Conservation (phyloP, 2,113 vertebrate genomes). For the Taurulus bubalis region DNA sequence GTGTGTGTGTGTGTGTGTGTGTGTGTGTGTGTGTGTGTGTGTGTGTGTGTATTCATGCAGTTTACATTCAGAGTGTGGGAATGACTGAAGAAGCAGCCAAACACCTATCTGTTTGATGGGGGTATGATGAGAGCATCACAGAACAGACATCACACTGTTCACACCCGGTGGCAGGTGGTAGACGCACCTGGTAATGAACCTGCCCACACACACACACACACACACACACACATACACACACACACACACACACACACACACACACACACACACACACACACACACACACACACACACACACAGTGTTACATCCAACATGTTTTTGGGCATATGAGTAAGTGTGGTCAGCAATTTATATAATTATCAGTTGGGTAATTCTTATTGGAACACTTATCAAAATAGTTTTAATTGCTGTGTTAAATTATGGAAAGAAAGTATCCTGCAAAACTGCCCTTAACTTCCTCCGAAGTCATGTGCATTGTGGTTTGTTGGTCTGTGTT, state of each 20-base stretch:
- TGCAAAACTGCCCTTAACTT: background rate
- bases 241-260: constrained; percentile 21
- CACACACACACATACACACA: constrained; percentile 18
- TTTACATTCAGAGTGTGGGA: constrained; percentile 61
- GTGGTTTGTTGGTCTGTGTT: constrained; percentile 12
- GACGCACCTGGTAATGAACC: constrained; percentile 54
- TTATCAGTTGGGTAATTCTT: background rate
- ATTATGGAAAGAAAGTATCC: background rate
- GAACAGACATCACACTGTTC: constrained; percentile 76
- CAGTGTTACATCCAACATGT: no score
- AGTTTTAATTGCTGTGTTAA: background rate
- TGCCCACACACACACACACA: constrained; percentile 20
- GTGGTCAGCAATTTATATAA: background rate
- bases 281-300: no score
- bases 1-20: background rate
- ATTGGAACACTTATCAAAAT: background rate
- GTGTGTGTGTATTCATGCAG: constrained; percentile 10
- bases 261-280: background rate
- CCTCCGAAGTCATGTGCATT: background rate
- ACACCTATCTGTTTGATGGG: constrained; percentile 67
- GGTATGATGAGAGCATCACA: constrained; percentile 78
- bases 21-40: constrained; percentile 17
- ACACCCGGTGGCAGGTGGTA: constrained; percentile 60
- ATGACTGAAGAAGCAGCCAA: constrained; percentile 27
- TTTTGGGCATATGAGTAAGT: background rate